Evolutionary conservation across 2,888 invertebrate genomes (phyloP).

Genomic region (Copidosoma aretas): DNA sequence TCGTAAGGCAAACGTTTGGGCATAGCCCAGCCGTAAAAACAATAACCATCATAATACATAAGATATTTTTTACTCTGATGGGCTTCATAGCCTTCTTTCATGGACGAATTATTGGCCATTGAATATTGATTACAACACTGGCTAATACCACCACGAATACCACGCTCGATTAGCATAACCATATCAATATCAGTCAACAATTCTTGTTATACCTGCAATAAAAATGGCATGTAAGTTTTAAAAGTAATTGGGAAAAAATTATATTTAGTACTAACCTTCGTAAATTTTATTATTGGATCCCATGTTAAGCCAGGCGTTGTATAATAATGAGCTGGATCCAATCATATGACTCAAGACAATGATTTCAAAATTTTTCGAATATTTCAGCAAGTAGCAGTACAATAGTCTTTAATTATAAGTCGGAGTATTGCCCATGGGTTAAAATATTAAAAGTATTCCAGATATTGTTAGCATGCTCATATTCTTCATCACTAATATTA

Average conservation of each 20-base stretch:
- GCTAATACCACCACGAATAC: constrained; percentile 40
- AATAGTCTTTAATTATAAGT: too few species aligned
- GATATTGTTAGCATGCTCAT: too few species aligned
- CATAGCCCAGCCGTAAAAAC: constrained; percentile 46
- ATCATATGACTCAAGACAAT: too few species aligned
- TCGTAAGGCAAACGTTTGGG: constrained; percentile 37
- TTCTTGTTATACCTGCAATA: constrained; percentile 41
- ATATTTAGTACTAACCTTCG: background rate
- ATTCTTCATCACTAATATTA: too few species aligned
- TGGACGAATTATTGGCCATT: constrained; percentile 43
- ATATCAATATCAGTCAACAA: constrained; percentile 27
- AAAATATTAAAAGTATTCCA: too few species aligned
- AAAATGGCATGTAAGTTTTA: background rate
- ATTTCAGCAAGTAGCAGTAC: too few species aligned
- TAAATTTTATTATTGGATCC: background rate
- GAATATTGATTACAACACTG: constrained; percentile 31
- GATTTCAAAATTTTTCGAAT: too few species aligned
- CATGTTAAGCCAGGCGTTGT: background rate
- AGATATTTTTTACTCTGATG: constrained; percentile 31
- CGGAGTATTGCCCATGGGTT: too few species aligned
- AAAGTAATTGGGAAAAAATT: too few species aligned
- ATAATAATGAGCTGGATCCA: too few species aligned
- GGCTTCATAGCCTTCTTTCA: constrained; percentile 32
- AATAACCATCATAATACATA: constrained; percentile 45
- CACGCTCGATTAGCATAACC: constrained; percentile 37